These are phyloP conservation scores for Dromas ardeola DNA, from an alignment of 2,113 vertebrate genomes.

Conservation along the genomic window DNA sequence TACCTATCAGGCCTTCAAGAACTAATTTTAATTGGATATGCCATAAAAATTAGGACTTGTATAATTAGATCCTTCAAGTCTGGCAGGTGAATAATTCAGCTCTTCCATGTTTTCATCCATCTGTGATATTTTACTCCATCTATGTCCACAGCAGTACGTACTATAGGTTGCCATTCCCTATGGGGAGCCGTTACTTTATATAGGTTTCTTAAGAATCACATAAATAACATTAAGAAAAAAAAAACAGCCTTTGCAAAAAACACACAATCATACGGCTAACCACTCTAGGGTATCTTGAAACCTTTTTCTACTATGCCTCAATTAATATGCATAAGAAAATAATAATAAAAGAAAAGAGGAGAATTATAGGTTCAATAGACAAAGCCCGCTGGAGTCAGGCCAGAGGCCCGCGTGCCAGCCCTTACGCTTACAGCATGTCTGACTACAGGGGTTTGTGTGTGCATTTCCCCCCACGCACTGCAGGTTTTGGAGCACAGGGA, in stretches of 20 bases:
- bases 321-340: neutral
- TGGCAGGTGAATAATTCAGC: neutral
- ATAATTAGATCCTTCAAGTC: neutral
- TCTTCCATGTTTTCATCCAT: neutral
- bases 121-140: neutral
- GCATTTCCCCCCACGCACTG: fast-evolving
- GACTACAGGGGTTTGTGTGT: fast-evolving
- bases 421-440: fast-evolving
- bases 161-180: neutral
- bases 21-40: neutral
- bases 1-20: neutral
- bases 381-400: neutral
- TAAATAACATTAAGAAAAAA: neutral
- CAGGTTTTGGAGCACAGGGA: neutral
- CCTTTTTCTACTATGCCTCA: neutral
- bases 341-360: neutral
- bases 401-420: neutral
- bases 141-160: neutral
- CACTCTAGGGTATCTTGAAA: neutral
- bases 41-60: neutral
- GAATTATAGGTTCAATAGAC: fast-evolving
- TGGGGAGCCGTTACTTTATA: neutral
- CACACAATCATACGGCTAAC: neutral
- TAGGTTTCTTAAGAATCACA: neutral
- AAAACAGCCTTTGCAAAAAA: neutral